Evolutionary conservation across 2,113 vertebrate genomes (phyloP), one percentile per base, ranked within the genome.

Genomic region (Nerophis lumbriciformis): DNA sequence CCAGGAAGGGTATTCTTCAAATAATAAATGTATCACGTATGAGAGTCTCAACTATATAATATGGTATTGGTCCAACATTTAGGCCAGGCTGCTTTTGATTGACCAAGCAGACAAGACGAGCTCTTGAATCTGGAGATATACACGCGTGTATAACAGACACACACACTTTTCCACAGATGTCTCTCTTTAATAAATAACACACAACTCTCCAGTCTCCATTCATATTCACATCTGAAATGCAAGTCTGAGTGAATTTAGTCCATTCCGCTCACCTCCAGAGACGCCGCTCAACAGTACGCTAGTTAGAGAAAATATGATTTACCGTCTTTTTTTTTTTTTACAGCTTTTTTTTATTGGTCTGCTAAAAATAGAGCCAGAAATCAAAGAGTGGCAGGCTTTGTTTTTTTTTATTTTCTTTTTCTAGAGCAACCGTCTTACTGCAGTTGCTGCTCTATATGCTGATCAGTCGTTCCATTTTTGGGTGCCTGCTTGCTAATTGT

Each of bases 341-440:
- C 15, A 38, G 2, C 48, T 56, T 53, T 62, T 59, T 66, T 67
- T 28, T 28, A 28, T 28, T 28, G 28, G 28, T 28, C 28, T 77
- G 12, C 82, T 80, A 81, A 80, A 80, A 77, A 85, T 83, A 83
- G 77, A 59, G 11, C 44, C 66, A 54, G 85, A 80, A 72, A 77
- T 83, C 78, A 85, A 81, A 85, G 77, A 64, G 50, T 50, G 51
- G 28, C 60, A 63, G 68, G 61, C 15, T 16, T 35, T 15, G n/a
- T 9, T 45, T 37, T 19, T 15, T 9, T 15, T 59, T 56, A 70
- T 84, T 72, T 61, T 68, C 62, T 74, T 64, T 61, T 76, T 77
- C 51, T 73, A 64, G 68, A 15, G 62, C 59, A 75, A 66, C 72
- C 62, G 66, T 79, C 76, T 79, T 66, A 71, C 66, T 59, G 55